These are phyloP conservation scores for Cryptotermes secundus DNA, from an alignment of 1,140 invertebrate species.

Conservation along the genomic window DNA sequence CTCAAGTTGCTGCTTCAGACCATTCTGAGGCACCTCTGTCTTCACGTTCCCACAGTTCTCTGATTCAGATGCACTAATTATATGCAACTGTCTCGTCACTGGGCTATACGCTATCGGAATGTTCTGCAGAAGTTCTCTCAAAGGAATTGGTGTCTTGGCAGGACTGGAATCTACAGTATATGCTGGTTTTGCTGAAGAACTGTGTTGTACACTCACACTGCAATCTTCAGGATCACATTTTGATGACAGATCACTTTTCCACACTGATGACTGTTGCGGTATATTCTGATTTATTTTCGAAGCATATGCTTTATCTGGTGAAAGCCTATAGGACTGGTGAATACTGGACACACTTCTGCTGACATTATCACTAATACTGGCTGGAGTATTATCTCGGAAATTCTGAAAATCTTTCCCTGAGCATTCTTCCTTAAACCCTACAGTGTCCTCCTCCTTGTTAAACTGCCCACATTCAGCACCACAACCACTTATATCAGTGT, in stretches of 20 bases:
- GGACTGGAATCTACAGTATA: not conserved
- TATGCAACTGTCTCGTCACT: constrained; percentile 45
- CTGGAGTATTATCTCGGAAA: constrained; percentile 17
- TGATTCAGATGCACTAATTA: constrained; percentile 36
- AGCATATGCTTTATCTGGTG: not conserved
- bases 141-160: constrained; percentile 33
- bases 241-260: not conserved
- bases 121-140: constrained; percentile 42
- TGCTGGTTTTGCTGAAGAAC: not conserved
- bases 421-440: not conserved
- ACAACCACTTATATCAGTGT: not conserved
- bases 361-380: constrained; percentile 22
- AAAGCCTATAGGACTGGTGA: not conserved
- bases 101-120: constrained; percentile 47
- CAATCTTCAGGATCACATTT: constrained; percentile 2
- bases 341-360: not conserved
- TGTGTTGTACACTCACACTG: not conserved
- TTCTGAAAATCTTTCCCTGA: not conserved
- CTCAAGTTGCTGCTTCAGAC: constrained; percentile 16
- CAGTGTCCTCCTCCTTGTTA: not conserved
- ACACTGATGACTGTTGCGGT: not conserved
- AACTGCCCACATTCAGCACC: too few species aligned
- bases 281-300: not conserved
- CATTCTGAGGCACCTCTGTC: not conserved
- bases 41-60: not conserved